Conservation (phyloP, 2,888 invertebrate species). For the Malacosoma neustria region DNA sequence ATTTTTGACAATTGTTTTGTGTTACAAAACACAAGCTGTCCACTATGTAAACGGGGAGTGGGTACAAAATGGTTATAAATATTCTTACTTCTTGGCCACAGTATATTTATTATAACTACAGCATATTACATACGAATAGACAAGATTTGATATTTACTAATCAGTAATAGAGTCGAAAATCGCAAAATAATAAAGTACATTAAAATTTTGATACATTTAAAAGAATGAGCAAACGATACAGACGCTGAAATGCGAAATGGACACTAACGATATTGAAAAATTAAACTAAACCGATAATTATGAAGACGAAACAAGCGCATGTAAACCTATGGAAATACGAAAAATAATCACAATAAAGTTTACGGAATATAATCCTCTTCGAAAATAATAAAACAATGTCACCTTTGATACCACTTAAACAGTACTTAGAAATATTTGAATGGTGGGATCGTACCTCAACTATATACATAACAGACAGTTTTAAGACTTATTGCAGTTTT, state of each 20-base stretch:
- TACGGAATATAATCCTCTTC: constrained; percentile 62
- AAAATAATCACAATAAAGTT: constrained; percentile 66
- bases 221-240: constrained; percentile 42
- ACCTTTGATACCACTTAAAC: constrained; percentile 59
- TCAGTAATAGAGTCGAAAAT: background rate
- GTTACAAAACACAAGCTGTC: constrained; percentile 60
- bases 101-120: constrained; percentile 47
- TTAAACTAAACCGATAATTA: constrained; percentile 42
- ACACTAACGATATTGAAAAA: constrained; percentile 39
- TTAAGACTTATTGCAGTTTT: constrained; percentile 64
- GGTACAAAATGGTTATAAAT: constrained; percentile 72
- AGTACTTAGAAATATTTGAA: constrained; percentile 70
- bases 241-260: constrained; percentile 44
- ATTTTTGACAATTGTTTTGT: constrained; percentile 68
- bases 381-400: constrained; percentile 48
- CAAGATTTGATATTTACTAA: constrained; percentile 24
- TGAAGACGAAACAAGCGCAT: constrained; percentile 40
- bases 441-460: constrained; percentile 73
- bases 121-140: constrained; percentile 42
- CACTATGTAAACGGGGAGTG: constrained; percentile 65
- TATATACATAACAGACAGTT: constrained; percentile 71
- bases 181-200: background rate
- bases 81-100: constrained; percentile 69
- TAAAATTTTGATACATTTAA: constrained; percentile 4
- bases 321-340: constrained; percentile 58